Conservation (phyloP, 35 echinoderm and acorn worm genomes). For the Holothuria glaberrima region DNA sequence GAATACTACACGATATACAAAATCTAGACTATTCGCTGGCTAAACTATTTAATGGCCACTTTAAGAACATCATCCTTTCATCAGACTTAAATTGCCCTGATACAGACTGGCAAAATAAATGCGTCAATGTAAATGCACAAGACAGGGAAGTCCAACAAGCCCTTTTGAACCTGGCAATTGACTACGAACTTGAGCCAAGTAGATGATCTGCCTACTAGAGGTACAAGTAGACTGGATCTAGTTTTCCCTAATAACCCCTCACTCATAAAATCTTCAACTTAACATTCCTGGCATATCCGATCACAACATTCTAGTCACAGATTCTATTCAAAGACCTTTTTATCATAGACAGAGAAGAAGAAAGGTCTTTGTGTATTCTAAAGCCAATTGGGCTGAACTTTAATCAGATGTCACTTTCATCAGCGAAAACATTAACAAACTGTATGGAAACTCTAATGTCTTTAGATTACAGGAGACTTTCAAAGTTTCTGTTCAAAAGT, state of each 20-base stretch:
- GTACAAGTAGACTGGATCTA: no score
- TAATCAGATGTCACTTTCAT: background rate
- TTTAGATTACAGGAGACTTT: no score
- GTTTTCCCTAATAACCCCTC: no score
- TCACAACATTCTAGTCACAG: slow-evolving; percentile 65
- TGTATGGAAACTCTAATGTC: no score
- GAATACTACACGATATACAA: no score
- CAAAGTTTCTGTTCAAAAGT: no score
- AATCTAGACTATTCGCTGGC: no score
- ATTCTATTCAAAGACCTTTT: slow-evolving; percentile 20
- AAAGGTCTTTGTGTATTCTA: slow-evolving; percentile 40
- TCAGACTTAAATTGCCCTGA: slow-evolving; percentile 69
- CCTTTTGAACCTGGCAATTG: background rate
- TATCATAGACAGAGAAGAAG: slow-evolving; percentile 3
- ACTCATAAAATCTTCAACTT: no score
- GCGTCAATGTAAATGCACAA: background rate
- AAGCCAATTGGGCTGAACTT: slow-evolving; percentile 41
- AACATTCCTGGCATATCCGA: slow-evolving; percentile 51
- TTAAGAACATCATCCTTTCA: background rate
- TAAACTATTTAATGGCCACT: no score
- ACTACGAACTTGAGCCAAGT: background rate
- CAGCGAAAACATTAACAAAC: background rate
- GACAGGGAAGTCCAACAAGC: background rate
- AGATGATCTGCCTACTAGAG: background rate
- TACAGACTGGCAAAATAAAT: slow-evolving; percentile 49